A percentile compares a stretch with the other conserved stretches of the same genome.
Conservation (phyloP, 1,140 invertebrate species). For the Apis dorsata region DNA sequence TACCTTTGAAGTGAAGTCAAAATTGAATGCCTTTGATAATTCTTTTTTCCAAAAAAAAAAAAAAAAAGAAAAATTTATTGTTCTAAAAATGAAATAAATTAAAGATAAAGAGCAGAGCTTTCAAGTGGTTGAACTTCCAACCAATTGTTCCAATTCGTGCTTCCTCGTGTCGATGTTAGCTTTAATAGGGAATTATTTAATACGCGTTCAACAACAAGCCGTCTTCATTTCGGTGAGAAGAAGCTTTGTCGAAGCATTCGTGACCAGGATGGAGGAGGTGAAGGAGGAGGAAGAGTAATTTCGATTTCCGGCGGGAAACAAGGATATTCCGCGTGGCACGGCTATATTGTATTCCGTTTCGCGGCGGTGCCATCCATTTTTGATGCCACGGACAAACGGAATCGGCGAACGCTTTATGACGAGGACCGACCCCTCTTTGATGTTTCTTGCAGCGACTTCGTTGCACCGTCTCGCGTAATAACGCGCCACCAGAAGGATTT, state of each 20-base stretch:
- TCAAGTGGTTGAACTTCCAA: background rate
- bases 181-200: conserved; percentile 42
- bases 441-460: conserved; percentile 45
- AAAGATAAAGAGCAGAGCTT: too few relatives aligned
- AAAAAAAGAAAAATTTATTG: too few relatives aligned
- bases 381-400: conserved; percentile 45
- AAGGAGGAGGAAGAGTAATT: background rate
- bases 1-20: background rate
- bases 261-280: background rate
- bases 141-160: background rate
- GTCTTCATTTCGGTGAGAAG: conserved; percentile 22
- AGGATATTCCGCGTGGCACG: conserved; percentile 9
- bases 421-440: conserved; percentile 17
- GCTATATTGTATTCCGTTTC: conserved; percentile 48
- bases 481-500: background rate
- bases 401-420: conserved; percentile 46
- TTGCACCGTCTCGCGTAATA: conserved; percentile 16
- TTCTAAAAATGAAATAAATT: too few relatives aligned
- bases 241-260: conserved; percentile 24
- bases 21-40: background rate
- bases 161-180: background rate
- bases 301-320: conserved; percentile 10
- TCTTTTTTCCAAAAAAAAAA: too few relatives aligned
- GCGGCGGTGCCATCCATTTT: conserved; percentile 25
- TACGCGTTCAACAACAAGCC: background rate